Conservation (phyloP, 2,113 vertebrate species). For the Nicator chloris region DNA sequence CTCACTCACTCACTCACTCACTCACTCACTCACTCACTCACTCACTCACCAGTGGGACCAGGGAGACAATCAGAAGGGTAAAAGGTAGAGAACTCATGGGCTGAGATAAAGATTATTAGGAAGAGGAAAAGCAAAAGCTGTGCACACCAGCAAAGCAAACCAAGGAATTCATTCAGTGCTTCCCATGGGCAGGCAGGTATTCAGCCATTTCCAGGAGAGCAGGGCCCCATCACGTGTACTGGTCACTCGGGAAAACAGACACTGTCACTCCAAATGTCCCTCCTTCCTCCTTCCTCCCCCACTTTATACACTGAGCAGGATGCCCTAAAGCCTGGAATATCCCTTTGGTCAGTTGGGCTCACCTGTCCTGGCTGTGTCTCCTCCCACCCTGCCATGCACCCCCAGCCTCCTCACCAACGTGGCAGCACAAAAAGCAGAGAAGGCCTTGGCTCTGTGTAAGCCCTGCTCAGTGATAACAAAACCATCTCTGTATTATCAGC, state of each 20-base stretch:
- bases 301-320: fast-evolving
- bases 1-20: not conserved
- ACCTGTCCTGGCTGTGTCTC: not conserved
- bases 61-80: not conserved
- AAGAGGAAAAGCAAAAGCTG: not conserved
- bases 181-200: not conserved
- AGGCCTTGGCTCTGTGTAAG: not conserved
- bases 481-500: not conserved
- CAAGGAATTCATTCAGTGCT: not conserved
- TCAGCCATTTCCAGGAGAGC: not conserved
- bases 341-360: not conserved
- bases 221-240: fast-evolving
- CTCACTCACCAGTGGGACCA: not conserved
- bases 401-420: fast-evolving
- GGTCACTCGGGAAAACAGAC: not conserved
- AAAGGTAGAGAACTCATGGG: not conserved
- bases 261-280: too few species aligned
- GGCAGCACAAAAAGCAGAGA: not conserved
- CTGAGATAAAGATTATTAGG: not conserved
- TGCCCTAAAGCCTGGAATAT: fast-evolving
- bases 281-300: not conserved
- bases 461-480: not conserved
- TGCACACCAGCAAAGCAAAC: not conserved
- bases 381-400: not conserved
- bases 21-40: too few species aligned